Percentiles rank a stretch among this genome's conserved stretches.
phyloP scores from a whole-genome alignment of 1,140 invertebrate species.

The Anagrus nilaparvatae region DNA sequence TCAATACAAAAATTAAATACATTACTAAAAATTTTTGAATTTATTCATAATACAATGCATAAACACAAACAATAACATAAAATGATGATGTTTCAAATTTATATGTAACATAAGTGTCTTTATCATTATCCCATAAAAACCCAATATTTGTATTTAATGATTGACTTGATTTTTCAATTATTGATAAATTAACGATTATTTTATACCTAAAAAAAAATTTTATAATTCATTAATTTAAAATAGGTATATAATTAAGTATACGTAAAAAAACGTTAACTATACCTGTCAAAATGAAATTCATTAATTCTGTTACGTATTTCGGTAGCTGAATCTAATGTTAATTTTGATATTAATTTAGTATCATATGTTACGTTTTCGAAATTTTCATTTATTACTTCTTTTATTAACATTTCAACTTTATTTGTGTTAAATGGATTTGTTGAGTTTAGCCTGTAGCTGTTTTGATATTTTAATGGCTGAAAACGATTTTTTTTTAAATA shows the following conservation, averaged over 20 bases:
- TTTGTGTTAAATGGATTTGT: constrained; percentile 41
- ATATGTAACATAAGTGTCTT: constrained; percentile 31
- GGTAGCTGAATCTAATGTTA: constrained; percentile 34
- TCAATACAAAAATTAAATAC: no score
- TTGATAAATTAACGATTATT: constrained; percentile 29
- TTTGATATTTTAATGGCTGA: constrained; percentile 36
- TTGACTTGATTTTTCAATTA: constrained; percentile 35
- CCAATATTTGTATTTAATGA: constrained; percentile 24
- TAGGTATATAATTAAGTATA: constrained; percentile 1
- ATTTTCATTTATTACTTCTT: constrained; percentile 34
- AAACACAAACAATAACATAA: constrained; percentile 29
- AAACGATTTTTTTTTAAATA: constrained; percentile 16
- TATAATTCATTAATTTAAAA: neutral
- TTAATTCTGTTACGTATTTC: constrained; percentile 39
- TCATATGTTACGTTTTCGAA: constrained; percentile 41
- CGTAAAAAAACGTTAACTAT: constrained; percentile 1
- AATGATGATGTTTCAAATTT: constrained; percentile 29
- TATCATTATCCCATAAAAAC: constrained; percentile 32
- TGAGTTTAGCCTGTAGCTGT: constrained; percentile 42
- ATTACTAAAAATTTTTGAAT: no score
- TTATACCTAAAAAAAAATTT: constrained; percentile 28
- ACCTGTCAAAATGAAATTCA: constrained; percentile 43
- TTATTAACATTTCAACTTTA: constrained; percentile 38
- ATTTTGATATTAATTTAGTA: constrained; percentile 27
- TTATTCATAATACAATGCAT: constrained; percentile 32